Evolutionary conservation across 2,113 vertebrate genomes (phyloP).

Genomic region (Tyto alba): DNA sequence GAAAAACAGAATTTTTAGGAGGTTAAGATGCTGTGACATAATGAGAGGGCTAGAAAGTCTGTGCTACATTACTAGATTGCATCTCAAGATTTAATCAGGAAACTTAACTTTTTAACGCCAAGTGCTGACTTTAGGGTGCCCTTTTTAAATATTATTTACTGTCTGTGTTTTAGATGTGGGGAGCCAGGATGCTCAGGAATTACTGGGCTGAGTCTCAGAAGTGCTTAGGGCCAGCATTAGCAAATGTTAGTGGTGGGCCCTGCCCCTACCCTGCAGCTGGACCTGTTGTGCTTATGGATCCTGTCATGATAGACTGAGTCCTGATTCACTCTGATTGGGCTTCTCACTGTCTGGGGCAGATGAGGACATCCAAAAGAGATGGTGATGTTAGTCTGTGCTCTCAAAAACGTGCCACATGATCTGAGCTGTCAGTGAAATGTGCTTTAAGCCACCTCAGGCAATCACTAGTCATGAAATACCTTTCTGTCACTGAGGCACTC

Average conservation of each 20-base stretch:
- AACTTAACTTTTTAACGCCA: neutral
- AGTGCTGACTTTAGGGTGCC: neutral
- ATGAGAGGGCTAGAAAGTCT: neutral
- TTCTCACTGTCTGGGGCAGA: neutral
- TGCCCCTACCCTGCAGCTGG: neutral
- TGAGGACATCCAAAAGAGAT: neutral
- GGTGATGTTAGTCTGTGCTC: neutral
- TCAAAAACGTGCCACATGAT: rapidly evolving
- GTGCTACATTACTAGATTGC: neutral
- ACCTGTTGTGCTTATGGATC: neutral
- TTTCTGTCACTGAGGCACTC: neutral
- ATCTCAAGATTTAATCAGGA: neutral
- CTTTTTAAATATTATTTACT: neutral
- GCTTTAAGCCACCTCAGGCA: neutral
- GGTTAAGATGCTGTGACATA: neutral
- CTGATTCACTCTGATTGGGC: neutral
- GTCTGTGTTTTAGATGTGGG: neutral
- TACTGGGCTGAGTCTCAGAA: neutral
- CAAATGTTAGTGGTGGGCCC: neutral
- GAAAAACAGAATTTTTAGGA: neutral
- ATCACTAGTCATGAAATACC: neutral
- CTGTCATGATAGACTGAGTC: neutral
- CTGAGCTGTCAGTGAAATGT: neutral
- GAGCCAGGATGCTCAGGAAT: neutral
- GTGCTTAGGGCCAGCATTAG: neutral